Conservation (phyloP, 2,113 vertebrate species). For the Psettodes erumei region DNA sequence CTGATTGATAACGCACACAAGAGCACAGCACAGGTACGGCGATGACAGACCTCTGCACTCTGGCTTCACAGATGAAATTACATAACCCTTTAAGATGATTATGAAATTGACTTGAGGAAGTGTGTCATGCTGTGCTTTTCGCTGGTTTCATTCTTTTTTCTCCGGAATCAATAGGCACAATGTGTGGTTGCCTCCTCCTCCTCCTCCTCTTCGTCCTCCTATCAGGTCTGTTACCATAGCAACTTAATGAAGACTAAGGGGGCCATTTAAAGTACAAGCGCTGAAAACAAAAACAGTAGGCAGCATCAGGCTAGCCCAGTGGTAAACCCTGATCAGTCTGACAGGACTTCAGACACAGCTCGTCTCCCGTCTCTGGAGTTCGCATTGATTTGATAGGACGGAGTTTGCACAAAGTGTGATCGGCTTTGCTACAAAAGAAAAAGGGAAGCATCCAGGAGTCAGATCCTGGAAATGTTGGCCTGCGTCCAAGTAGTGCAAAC, state of each 20-base stretch:
- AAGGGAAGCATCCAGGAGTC: slow-evolving; percentile 6
- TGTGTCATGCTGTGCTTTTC: slow-evolving; percentile 52
- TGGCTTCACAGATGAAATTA: slow-evolving; percentile 28
- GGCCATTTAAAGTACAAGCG: slow-evolving; percentile 60
- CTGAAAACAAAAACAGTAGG: slow-evolving; percentile 60
- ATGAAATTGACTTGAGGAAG: slow-evolving; percentile 49
- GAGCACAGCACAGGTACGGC: neutral
- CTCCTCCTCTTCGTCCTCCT: slow-evolving; percentile 33
- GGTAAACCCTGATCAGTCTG: slow-evolving; percentile 19
- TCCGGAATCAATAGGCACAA: slow-evolving; percentile 58
- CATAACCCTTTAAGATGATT: slow-evolving; percentile 41
- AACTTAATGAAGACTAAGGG: slow-evolving; percentile 72
- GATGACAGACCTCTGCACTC: neutral
- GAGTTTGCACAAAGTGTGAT: neutral
- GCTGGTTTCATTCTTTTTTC: slow-evolving; percentile 33
- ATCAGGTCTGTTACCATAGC: slow-evolving; percentile 83
- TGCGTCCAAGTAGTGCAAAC: slow-evolving; percentile 45
- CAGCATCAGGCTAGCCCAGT: slow-evolving; percentile 39
- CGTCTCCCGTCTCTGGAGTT: slow-evolving; percentile 14
- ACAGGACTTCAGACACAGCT: slow-evolving; percentile 10
- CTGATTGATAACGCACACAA: neutral
- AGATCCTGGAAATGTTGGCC: slow-evolving; percentile 37
- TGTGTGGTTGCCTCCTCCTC: slow-evolving; percentile 40
- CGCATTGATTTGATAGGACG: neutral
- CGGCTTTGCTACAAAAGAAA: slow-evolving; percentile 8